phyloP scores from a whole-genome alignment of 2,113 vertebrate genomes.

The Xenopus laevis region DNA sequence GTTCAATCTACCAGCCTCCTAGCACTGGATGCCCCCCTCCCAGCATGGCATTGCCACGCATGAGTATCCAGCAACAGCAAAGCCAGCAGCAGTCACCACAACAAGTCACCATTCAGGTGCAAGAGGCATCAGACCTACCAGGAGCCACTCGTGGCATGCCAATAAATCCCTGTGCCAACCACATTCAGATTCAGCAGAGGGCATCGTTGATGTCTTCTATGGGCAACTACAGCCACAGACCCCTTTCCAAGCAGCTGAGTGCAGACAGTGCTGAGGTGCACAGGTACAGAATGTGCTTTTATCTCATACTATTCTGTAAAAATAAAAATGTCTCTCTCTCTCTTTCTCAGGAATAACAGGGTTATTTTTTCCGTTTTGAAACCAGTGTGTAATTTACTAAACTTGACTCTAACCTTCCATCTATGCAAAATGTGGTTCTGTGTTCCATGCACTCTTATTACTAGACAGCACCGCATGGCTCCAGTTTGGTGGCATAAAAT shows the following conservation, averaged over 20 bases:
- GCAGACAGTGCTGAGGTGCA: slow-evolving; percentile 93
- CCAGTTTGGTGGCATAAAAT: too few species aligned
- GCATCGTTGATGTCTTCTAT: slow-evolving; percentile 80
- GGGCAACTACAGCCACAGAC: slow-evolving; percentile 76
- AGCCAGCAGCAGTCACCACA: slow-evolving; percentile 63
- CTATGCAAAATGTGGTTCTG: too few species aligned
- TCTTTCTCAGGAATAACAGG: too few species aligned
- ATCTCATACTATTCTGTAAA: too few species aligned
- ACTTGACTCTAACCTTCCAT: too few species aligned
- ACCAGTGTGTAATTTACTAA: too few species aligned
- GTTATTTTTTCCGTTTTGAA: too few species aligned
- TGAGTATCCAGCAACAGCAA: slow-evolving; percentile 72
- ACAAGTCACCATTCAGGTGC: slow-evolving; percentile 93
- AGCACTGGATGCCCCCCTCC: slow-evolving; percentile 84
- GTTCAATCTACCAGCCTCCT: slow-evolving; percentile 75
- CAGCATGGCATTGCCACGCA: slow-evolving; percentile 68
- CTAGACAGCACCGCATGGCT: too few species aligned
- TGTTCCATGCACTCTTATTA: too few species aligned
- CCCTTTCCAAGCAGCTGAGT: slow-evolving; percentile 94
- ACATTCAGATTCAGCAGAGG: slow-evolving; percentile 73
- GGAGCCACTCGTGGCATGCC: slow-evolving; percentile 55
- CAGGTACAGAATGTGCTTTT: slow-evolving; percentile 67
- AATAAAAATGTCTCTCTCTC: too few species aligned
- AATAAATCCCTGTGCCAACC: slow-evolving; percentile 61
- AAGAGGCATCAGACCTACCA: slow-evolving; percentile 80